Evolutionary conservation across 2,888 invertebrate species (phyloP).

Genomic region (Ormyrus rosae): DNA sequence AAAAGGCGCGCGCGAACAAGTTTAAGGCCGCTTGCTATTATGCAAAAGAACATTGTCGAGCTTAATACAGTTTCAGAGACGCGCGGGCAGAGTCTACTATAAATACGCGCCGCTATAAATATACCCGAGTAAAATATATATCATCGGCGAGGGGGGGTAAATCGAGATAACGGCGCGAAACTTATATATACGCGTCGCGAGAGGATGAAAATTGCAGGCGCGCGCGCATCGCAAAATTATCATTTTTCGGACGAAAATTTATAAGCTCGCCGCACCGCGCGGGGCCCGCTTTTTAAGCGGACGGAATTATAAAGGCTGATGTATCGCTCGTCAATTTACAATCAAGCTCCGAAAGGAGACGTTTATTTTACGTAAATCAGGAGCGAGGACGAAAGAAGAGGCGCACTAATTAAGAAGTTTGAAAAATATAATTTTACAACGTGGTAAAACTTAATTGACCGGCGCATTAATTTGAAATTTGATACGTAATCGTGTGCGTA

Average conservation of each 20-base stretch:
- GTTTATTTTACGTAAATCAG: too few relatives aligned
- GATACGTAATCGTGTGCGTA: too few relatives aligned
- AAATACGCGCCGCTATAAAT: slow-evolving; percentile 36
- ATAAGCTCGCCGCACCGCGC: slow-evolving; percentile 12
- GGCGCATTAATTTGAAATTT: too few relatives aligned
- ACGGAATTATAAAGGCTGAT: too few relatives aligned
- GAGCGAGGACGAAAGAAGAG: too few relatives aligned
- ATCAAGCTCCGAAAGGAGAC: too few relatives aligned
- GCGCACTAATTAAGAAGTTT: too few relatives aligned
- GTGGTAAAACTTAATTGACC: too few relatives aligned
- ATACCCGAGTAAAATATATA: slow-evolving; percentile 20
- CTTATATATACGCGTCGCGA: not conserved
- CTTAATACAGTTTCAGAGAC: slow-evolving; percentile 33
- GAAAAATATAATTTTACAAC: too few relatives aligned
- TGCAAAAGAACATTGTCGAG: slow-evolving; percentile 41
- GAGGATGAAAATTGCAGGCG: slow-evolving; percentile 19
- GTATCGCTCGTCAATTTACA: too few relatives aligned
- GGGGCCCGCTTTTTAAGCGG: too few relatives aligned
- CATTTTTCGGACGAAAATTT: slow-evolving; percentile 25
- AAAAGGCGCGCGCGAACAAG: slow-evolving; percentile 3
- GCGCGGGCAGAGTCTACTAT: slow-evolving; percentile 4
- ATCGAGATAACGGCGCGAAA: slow-evolving; percentile 38
- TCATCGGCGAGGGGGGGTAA: slow-evolving; percentile 9
- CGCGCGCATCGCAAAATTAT: slow-evolving; percentile 11
- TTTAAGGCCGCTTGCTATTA: slow-evolving; percentile 31